These are phyloP conservation scores for Dipodomys stephensi DNA, from an alignment of 2,113 vertebrate genomes.

Conservation along the genomic window DNA sequence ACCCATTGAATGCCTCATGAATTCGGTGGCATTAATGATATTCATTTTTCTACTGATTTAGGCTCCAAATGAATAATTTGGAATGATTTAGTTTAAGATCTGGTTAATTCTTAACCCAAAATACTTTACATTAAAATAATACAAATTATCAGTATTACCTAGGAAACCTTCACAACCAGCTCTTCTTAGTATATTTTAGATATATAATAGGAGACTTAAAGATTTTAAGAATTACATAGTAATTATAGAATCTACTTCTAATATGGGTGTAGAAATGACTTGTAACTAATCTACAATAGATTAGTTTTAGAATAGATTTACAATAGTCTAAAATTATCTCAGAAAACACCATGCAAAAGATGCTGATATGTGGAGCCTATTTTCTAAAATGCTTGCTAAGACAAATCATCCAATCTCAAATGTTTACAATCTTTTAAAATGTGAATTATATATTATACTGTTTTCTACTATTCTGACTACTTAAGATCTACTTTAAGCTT, in stretches of 20 bases:
- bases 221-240: background rate
- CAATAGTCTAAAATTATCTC: background rate
- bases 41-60: slow-evolving; percentile 30
- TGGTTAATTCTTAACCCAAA: slow-evolving; percentile 6
- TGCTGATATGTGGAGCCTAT: background rate
- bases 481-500: slow-evolving; percentile 20
- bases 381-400: slow-evolving; percentile 37
- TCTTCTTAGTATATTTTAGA: slow-evolving; percentile 36
- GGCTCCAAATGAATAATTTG: background rate
- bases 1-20: background rate
- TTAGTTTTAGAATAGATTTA: background rate
- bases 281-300: background rate
- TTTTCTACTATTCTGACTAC: background rate
- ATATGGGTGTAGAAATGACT: background rate
- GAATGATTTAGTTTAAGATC: too few relatives aligned
- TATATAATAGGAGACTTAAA: background rate
- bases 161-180: background rate
- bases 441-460: background rate
- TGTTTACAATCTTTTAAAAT: background rate
- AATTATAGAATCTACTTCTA: slow-evolving; percentile 2
- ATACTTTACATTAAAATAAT: background rate
- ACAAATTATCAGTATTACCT: background rate
- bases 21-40: background rate
- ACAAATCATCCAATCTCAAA: background rate
- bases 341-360: slow-evolving; percentile 18